Conservation (phyloP, 2,888 invertebrate species). For the Xestia rhomboidea region DNA sequence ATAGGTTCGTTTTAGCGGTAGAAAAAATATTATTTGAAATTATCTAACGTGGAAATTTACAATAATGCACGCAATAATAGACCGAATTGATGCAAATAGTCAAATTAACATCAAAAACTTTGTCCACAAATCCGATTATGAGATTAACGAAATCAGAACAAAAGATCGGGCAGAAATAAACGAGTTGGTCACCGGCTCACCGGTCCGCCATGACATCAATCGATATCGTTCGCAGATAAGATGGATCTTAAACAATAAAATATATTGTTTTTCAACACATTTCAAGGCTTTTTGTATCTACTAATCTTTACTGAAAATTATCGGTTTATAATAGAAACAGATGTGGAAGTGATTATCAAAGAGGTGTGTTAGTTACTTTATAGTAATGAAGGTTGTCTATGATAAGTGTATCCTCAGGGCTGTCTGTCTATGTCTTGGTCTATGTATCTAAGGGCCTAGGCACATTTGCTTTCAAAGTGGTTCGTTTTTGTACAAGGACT, state of each 20-base stretch:
- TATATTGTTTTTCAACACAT: conserved; percentile 65
- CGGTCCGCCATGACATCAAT: conserved; percentile 77
- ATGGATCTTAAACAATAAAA: conserved; percentile 66
- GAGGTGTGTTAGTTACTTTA: conserved; percentile 7
- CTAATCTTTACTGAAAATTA: conserved; percentile 62
- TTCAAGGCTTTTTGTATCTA: conserved; percentile 59
- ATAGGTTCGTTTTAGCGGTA: neutral
- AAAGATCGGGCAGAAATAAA: conserved; percentile 31
- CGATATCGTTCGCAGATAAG: conserved; percentile 72
- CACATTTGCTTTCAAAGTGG: neutral
- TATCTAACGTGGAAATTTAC: neutral
- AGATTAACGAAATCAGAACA: conserved; percentile 26
- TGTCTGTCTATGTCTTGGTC: conserved; percentile 1
- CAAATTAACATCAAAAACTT: neutral
- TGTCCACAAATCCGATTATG: neutral
- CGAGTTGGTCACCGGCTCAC: conserved; percentile 16
- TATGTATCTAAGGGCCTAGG: neutral
- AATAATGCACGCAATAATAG: neutral
- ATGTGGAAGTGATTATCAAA: conserved; percentile 55
- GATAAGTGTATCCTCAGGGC: neutral
- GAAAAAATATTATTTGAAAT: neutral
- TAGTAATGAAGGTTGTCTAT: conserved; percentile 6
- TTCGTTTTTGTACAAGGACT: neutral
- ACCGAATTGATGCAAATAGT: neutral
- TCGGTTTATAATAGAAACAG: conserved; percentile 70